Conservation (phyloP, 1,140 invertebrate species). For the Drosophila sproati region DNA sequence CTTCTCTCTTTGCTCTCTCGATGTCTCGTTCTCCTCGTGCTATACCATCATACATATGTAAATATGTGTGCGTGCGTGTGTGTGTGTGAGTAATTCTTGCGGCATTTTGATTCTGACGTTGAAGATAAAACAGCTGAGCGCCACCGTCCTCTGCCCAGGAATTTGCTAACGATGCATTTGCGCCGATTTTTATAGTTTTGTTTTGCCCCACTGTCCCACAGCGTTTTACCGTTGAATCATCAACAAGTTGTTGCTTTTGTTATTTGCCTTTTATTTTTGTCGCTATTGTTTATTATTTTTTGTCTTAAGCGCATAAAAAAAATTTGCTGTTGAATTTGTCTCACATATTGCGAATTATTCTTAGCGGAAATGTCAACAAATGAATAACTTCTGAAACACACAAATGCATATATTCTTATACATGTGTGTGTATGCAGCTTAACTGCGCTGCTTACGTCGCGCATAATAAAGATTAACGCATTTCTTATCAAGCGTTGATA, state of each 20-base stretch:
- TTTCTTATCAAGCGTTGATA: constrained; percentile 80
- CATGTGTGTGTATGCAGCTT: constrained; percentile 43
- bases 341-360: constrained; percentile 58
- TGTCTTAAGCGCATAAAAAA: constrained; percentile 68
- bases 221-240: constrained; percentile 56
- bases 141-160: constrained; percentile 30
- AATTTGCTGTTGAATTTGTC: constrained; percentile 51
- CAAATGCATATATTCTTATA: constrained; percentile 7
- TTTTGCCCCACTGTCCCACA: constrained; percentile 34
- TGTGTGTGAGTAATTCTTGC: constrained; percentile 34
- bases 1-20: constrained; percentile 3
- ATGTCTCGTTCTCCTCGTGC: constrained; percentile 6
- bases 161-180: constrained; percentile 41
- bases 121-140: constrained; percentile 43
- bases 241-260: constrained; percentile 63
- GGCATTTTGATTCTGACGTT: constrained; percentile 32
- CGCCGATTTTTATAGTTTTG: constrained; percentile 29
- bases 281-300: constrained; percentile 47
- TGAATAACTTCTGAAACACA: constrained; percentile 43
- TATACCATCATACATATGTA: constrained; percentile 1
- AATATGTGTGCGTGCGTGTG: background rate
- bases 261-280: constrained; percentile 30
- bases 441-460: constrained; percentile 57
- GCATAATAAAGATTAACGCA: constrained; percentile 80
- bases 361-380: constrained; percentile 67